Base-by-base conservation (phyloP, 1,140 invertebrate species). In the Drosophila baimaii region DNA sequence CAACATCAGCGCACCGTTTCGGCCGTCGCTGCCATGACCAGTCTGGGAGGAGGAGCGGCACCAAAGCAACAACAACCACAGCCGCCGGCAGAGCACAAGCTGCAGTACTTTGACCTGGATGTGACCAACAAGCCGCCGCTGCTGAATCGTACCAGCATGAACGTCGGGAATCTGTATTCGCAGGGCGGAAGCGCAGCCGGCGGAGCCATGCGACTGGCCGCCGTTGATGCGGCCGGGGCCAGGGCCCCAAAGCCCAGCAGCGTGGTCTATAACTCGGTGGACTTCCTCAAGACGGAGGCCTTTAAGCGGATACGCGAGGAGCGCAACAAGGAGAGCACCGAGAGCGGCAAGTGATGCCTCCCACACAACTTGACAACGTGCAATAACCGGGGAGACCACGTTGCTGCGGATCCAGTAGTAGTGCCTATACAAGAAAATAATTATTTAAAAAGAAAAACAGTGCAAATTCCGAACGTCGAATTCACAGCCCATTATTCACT, bases 201-300 rank as follows among this genome's bases (percentile, higher is more conserved):
- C 19, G 56, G 55, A 41, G 69, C 74, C 0, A 75, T 68, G 37
- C 75, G 88, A 17, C 54, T 81, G 13, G 78, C 54, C 1, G 64
- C 66, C 19, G 74, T 73, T 12, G 80, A 77, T 59, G 79, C 77
- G 6, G 63, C 57, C 0, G 69, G 68, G 7, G 65, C 57, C 2
- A 63, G 80, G n/a, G 77, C 64, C 13, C 75, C 91, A 5, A 73
- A 77, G 23, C 77, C 78, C 25, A 92, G 93, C 43, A 93, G 93
- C 70, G 92, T 96, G 2, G 96, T 97, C 7, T 98, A 98, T 90
- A 97, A 97, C 92, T 96, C 95, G 0, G 96, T 98, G 0, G 97
- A 98, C 92, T 98, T 98, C 93, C 92, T 97, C 15, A 98, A 98
- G 94, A 98, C 97, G 0, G 95, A 97, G 89, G 97, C 97, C 7